A percentile compares a stretch with the other conserved stretches of the same genome.
phyloP scores from a whole-genome alignment of 2,113 vertebrate species.

The Kryptolebias marmoratus region DNA sequence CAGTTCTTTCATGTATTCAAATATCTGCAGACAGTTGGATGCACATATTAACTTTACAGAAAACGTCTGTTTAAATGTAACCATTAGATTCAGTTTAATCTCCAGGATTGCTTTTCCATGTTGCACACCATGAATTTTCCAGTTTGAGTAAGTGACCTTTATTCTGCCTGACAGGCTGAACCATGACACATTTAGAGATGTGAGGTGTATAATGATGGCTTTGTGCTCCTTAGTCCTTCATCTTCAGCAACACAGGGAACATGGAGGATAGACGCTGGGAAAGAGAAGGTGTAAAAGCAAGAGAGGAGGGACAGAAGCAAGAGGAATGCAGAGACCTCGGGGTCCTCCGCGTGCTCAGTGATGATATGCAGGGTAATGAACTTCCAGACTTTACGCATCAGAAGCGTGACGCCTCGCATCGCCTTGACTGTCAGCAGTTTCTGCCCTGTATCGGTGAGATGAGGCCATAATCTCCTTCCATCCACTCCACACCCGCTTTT shows the following conservation, averaged over 20 bases:
- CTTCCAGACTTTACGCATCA: slow-evolving; percentile 71
- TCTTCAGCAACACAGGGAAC: slow-evolving; percentile 31
- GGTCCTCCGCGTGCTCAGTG: slow-evolving; percentile 56
- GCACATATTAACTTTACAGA: background rate
- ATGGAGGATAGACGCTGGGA: slow-evolving; percentile 13
- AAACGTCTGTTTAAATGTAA: background rate
- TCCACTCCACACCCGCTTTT: slow-evolving; percentile 66
- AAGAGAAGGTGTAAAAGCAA: slow-evolving; percentile 22
- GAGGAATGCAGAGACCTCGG: slow-evolving; percentile 46
- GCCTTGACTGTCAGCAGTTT: slow-evolving; percentile 71
- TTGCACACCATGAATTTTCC: slow-evolving; percentile 33
- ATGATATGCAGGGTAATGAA: slow-evolving; percentile 78
- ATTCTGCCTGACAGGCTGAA: slow-evolving; percentile 38
- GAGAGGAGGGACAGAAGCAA: slow-evolving; percentile 13
- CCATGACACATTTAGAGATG: slow-evolving; percentile 50
- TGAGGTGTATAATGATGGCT: slow-evolving; percentile 58
- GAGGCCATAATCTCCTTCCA: slow-evolving; percentile 73
- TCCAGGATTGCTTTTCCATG: background rate
- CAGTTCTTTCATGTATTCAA: background rate
- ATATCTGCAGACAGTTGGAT: background rate
- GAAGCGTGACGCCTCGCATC: slow-evolving; percentile 61
- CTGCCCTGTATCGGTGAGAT: slow-evolving; percentile 48
- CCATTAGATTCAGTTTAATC: background rate
- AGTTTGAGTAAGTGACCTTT: slow-evolving; percentile 40
- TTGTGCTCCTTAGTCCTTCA: slow-evolving; percentile 44